Evolutionary conservation across 2,797 vertebrate genomes (phyloP).

Genomic region (Oophaga sylvatica): DNA sequence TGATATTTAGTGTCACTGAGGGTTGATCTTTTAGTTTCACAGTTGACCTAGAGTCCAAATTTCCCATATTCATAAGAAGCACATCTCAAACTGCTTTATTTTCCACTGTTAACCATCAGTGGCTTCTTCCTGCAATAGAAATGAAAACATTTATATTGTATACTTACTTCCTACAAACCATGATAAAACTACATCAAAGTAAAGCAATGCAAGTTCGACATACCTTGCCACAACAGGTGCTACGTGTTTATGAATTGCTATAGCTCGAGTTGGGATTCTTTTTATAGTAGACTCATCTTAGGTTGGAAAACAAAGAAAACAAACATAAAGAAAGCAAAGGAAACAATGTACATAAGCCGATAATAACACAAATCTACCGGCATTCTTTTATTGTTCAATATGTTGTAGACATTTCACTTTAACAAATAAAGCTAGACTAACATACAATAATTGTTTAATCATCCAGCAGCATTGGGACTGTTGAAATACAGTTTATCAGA

Average conservation of each 20-base stretch:
- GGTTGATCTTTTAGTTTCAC: not conserved
- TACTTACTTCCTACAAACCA: not conserved
- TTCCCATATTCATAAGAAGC: not conserved
- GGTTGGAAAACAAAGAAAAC: not conserved
- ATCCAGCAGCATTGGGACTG: too few relatives aligned
- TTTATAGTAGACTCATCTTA: not conserved
- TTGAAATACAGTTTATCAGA: too few relatives aligned
- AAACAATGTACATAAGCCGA: not conserved
- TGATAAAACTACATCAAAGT: not conserved
- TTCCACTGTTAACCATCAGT: not conserved
- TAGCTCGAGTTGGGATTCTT: not conserved
- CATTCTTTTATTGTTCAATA: not conserved
- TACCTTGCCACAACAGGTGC: not conserved
- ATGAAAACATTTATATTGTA: slow-evolving; percentile 1
- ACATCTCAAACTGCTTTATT: not conserved
- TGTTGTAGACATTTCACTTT: not conserved
- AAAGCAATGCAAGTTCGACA: not conserved
- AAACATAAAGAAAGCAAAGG: not conserved
- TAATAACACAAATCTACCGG: not conserved
- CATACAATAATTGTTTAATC: too few relatives aligned
- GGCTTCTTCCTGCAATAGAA: not conserved
- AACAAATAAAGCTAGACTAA: too few relatives aligned
- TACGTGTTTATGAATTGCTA: not conserved
- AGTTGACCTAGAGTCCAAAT: not conserved
- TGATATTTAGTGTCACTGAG: not conserved